Evolutionary conservation across 2,888 invertebrate genomes (phyloP).

Genomic region (Deilephila elpenor): DNA sequence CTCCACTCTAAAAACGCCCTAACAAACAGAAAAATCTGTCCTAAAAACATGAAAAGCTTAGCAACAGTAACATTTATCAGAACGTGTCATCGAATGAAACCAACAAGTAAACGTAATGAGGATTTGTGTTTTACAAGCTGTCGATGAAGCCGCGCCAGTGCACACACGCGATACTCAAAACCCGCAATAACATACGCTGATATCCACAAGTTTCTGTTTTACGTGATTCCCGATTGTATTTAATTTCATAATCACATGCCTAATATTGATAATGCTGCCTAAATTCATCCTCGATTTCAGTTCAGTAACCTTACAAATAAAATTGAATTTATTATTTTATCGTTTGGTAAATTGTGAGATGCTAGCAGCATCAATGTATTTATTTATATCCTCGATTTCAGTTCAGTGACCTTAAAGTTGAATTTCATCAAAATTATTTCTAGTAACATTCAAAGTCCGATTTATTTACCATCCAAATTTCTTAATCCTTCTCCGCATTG

Average conservation of each 20-base stretch:
- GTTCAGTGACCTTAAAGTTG: too few relatives aligned
- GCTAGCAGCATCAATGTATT: too few relatives aligned
- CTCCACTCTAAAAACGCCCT: background rate
- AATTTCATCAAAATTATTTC: too few relatives aligned
- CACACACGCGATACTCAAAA: conserved; percentile 61
- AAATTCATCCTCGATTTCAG: too few relatives aligned
- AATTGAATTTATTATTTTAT: too few relatives aligned
- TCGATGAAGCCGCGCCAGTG: conserved; percentile 55
- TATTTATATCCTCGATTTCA: too few relatives aligned
- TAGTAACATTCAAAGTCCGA: too few relatives aligned
- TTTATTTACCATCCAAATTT: too few relatives aligned
- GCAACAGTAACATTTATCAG: background rate
- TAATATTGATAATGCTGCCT: background rate
- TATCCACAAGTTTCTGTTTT: conserved; percentile 37
- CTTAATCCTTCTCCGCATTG: too few relatives aligned
- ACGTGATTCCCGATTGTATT: conserved; percentile 41
- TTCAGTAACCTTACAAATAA: too few relatives aligned
- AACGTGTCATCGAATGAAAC: conserved; percentile 23
- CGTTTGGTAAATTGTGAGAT: too few relatives aligned
- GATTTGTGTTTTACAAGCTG: conserved; percentile 38
- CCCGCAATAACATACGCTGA: conserved; percentile 39
- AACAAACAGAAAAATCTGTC: background rate
- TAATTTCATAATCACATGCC: conserved; percentile 42
- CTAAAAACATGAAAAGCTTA: conserved; percentile 4
- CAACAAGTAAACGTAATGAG: conserved; percentile 25